Base-by-base conservation (phyloP, 2,797 vertebrate genomes). In the Acanthopagrus latus region DNA sequence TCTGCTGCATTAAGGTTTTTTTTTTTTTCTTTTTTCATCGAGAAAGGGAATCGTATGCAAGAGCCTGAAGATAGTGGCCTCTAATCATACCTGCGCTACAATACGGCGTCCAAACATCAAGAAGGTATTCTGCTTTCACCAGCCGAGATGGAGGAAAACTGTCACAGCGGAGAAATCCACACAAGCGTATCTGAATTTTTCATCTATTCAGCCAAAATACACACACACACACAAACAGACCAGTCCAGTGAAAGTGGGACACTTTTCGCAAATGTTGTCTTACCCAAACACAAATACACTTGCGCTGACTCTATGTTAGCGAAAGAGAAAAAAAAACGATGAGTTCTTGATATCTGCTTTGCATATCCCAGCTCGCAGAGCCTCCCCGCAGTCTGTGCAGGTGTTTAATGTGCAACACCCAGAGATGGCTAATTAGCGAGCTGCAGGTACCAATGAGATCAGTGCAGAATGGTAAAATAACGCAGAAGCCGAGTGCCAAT, bases 371-470 rank as follows among this genome's bases (percentile, higher is more conserved):
- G 56, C 57, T 47, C 47, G 23, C n/a, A 50, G 43, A 70, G 12
- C 8, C 13, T 10, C 62, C 52, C 71, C 56, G 41, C 20, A 44
- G 64, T 52, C 51, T 27, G 57, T 58, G 56, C 83, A 83, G 82
- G 78, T 83, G 78, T 82, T 78, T 57, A 48, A 21, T 55, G 56
- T 56, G 33, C 64, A 76, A 41, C 73, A 78, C 47, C 59, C 63
- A 76, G 47, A 76, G 62, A 74, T 2, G 13, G 69, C 58, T 64
- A 58, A 86, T 87, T 77, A 85, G 41, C 25, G 50, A 77, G 81
- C 64, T 54, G 52, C 64, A 72, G 70, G 74, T 76, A 76, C 68
- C 64, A 52, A 43, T 60, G 27, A 82, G 69, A 63, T 58, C 57
- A 21, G 29, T 33, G 41, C 4, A 20, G 62, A 65, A 65, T 56